phyloP scores from a whole-genome alignment of 2,888 invertebrate species.

The Drosophila diplacantha region DNA sequence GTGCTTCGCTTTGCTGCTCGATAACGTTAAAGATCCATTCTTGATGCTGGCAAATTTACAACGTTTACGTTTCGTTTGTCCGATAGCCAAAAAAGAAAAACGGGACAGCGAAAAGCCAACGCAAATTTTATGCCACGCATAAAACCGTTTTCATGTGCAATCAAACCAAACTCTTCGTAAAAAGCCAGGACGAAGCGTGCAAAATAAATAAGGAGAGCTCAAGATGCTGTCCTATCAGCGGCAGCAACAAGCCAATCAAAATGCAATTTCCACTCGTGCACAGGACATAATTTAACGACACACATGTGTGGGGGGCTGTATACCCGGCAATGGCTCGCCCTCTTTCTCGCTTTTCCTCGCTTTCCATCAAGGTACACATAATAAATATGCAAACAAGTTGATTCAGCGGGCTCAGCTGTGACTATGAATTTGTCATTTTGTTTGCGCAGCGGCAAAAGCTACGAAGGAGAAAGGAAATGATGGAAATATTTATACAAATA shows the following conservation, averaged over 20 bases:
- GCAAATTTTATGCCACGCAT: constrained; percentile 41
- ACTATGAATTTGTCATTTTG: constrained; percentile 69
- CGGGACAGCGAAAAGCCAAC: constrained; percentile 15
- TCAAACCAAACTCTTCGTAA: constrained; percentile 41
- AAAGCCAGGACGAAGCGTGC: constrained; percentile 4
- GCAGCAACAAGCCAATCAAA: constrained; percentile 64
- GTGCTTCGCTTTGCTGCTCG: constrained; percentile 11
- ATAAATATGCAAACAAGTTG: constrained; percentile 70
- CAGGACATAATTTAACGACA: constrained; percentile 55
- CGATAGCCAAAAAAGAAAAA: constrained; percentile 24
- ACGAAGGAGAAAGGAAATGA: constrained; percentile 8
- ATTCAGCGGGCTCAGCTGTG: constrained; percentile 46
- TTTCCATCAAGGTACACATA: constrained; percentile 46
- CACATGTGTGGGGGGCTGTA: constrained; percentile 18
- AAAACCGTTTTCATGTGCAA: constrained; percentile 50
- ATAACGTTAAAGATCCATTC: constrained; percentile 25
- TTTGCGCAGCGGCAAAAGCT: constrained; percentile 7
- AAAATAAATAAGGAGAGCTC: constrained; percentile 22
- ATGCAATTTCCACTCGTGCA: constrained; percentile 63
- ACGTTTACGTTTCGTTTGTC: constrained; percentile 52
- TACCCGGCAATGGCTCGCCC: constrained; percentile 5
- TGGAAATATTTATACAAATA: constrained; percentile 43
- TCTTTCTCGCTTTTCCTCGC: background rate
- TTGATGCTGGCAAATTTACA: constrained; percentile 33
- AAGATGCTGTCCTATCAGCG: constrained; percentile 57